These are phyloP conservation scores for Bungarus multicinctus DNA, from an alignment of 2,113 vertebrate genomes.

Conservation along the genomic window DNA sequence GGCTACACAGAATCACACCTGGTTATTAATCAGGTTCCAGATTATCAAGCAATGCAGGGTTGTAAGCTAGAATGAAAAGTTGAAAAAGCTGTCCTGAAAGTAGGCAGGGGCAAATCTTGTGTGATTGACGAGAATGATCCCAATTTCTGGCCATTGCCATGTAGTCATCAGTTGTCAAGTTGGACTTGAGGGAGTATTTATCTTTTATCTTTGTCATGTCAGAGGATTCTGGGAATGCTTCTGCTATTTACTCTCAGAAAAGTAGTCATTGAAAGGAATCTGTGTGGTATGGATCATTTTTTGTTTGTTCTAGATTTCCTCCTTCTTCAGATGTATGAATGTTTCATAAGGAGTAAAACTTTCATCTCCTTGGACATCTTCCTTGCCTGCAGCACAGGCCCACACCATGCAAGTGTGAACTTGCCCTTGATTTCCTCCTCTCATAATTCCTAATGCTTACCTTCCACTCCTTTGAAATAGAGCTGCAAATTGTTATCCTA, in stretches of 20 bases:
- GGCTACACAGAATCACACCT: neutral
- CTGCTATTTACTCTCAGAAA: neutral
- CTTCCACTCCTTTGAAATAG: neutral
- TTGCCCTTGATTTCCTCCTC: conserved; percentile 18
- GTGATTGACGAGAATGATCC: neutral
- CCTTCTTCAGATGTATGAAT: neutral
- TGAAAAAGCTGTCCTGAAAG: neutral
- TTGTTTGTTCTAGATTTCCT: neutral
- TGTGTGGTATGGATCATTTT: neutral
- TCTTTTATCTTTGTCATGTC: neutral
- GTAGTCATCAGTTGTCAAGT: neutral
- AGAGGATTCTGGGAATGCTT: neutral
- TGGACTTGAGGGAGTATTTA: neutral
- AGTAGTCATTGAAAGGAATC: neutral
- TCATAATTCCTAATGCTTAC: neutral
- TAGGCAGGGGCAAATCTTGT: neutral
- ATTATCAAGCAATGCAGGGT: neutral
- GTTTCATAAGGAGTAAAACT: neutral
- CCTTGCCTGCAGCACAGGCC: neutral
- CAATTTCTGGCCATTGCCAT: neutral
- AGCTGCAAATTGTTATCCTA: neutral
- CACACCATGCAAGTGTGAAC: neutral
- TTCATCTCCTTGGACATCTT: conserved; percentile 7
- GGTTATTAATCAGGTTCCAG: neutral
- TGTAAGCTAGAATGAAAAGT: neutral